Conservation (phyloP, 2,888 invertebrate species). For the Caprella mutica region DNA sequence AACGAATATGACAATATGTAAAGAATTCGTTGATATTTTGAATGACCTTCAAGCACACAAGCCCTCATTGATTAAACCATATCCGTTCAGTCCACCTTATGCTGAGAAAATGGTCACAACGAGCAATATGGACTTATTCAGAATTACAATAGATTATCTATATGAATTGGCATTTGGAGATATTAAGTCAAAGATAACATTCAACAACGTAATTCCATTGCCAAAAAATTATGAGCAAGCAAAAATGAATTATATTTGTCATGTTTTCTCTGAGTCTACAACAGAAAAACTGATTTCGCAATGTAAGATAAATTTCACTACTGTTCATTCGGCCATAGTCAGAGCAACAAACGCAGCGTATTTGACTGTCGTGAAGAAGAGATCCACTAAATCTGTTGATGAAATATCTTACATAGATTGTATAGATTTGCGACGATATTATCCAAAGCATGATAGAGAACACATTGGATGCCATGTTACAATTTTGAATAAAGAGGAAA, state of each 20-base stretch:
- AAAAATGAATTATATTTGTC: background rate
- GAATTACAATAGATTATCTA: conserved; percentile 8
- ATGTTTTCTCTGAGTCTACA: conserved; percentile 13
- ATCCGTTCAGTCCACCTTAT: background rate
- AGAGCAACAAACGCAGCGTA: conserved; percentile 12
- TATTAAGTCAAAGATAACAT: conserved; percentile 9
- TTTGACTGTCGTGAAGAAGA: conserved; percentile 7
- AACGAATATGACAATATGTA: too few relatives aligned
- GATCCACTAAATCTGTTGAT: conserved; percentile 5
- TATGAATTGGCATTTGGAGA: conserved; percentile 9
- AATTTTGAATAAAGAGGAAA: conserved; percentile 16
- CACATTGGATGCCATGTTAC: conserved; percentile 26
- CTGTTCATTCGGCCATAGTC: conserved; percentile 17
- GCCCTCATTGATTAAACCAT: background rate
- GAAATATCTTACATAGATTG: conserved; percentile 16
- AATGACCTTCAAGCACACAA: conserved; percentile 11
- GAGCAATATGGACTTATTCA: background rate
- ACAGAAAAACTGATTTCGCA: conserved; percentile 6
- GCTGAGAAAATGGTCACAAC: background rate
- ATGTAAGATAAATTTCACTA: conserved; percentile 11
- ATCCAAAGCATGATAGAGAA: conserved; percentile 12
- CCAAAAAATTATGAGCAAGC: conserved; percentile 5
- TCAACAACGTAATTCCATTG: conserved; percentile 11
- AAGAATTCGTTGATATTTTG: too few relatives aligned
- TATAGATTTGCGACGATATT: conserved; percentile 26